Evolutionary conservation across 2,113 vertebrate genomes (phyloP).

Genomic region (Numida meleagris): DNA sequence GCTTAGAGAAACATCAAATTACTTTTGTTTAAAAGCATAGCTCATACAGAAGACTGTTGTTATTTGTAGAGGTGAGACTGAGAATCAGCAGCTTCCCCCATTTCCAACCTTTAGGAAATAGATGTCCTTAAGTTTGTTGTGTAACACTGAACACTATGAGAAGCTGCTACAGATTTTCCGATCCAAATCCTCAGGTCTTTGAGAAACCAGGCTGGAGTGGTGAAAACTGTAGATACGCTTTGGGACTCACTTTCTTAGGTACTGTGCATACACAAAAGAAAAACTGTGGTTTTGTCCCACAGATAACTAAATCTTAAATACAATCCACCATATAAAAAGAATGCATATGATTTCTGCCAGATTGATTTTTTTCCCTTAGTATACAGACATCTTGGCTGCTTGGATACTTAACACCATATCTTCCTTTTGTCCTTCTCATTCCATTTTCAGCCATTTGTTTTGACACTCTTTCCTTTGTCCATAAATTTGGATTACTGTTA

Average conservation of each 20-base stretch:
- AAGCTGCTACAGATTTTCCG: background rate
- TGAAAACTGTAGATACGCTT: background rate
- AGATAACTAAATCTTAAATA: background rate
- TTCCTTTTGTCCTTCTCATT: background rate
- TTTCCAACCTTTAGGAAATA: background rate
- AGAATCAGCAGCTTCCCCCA: background rate
- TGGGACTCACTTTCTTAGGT: background rate
- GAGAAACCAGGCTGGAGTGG: background rate
- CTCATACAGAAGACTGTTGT: background rate
- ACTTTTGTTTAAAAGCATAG: background rate
- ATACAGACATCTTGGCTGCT: background rate
- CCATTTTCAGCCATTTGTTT: background rate
- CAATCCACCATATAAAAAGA: fast-evolving
- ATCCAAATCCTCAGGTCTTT: background rate
- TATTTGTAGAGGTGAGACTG: background rate
- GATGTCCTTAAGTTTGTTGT: background rate
- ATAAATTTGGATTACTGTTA: background rate
- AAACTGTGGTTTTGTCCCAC: background rate
- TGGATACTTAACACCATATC: background rate
- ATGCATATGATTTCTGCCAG: background rate
- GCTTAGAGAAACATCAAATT: background rate
- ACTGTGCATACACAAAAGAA: background rate
- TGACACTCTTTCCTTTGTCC: background rate
- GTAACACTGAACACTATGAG: background rate
- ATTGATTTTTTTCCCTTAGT: background rate